These are phyloP conservation scores for Candidula unifasciata DNA, from an alignment of 2,888 invertebrate species.

Conservation along the genomic window DNA sequence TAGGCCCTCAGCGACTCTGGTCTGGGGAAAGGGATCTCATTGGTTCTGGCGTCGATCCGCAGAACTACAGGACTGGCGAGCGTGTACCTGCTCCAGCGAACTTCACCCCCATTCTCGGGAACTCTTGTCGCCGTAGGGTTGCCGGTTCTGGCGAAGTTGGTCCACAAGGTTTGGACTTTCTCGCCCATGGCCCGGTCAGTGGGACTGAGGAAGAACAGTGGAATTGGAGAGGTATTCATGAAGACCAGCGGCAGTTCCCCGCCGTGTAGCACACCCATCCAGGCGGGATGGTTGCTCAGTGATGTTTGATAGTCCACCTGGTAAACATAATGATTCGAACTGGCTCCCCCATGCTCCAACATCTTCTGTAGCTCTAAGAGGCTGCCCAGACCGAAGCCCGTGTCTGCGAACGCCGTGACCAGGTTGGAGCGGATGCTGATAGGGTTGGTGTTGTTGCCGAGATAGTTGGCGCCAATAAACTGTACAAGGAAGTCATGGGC, in stretches of 20 bases:
- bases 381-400: not conserved
- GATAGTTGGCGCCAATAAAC: not conserved
- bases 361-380: slow-evolving; percentile 30
- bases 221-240: slow-evolving; percentile 2
- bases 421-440: slow-evolving; percentile 5
- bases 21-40: slow-evolving; percentile 12
- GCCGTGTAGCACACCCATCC: slow-evolving; percentile 26
- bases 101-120: not conserved
- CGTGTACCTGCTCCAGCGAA: not conserved
- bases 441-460: not conserved
- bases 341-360: not conserved
- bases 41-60: not conserved
- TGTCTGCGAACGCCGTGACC: slow-evolving; percentile 19
- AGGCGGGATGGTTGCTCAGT: slow-evolving; percentile 11
- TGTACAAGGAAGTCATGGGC: slow-evolving; percentile 4
- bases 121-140: not conserved
- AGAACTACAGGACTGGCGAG: not conserved
- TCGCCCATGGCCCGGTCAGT: slow-evolving; percentile 9
- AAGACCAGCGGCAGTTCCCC: slow-evolving; percentile 1
- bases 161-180: slow-evolving; percentile 34
- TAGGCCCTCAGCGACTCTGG: slow-evolving; percentile 23
- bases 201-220: not conserved
- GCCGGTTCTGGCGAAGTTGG: slow-evolving; percentile 41
- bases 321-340: slow-evolving; percentile 26
- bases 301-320: slow-evolving; percentile 20